Evolutionary conservation across 2,797 vertebrate genomes (phyloP).

Genomic region (Percopsis omiscomaycus): DNA sequence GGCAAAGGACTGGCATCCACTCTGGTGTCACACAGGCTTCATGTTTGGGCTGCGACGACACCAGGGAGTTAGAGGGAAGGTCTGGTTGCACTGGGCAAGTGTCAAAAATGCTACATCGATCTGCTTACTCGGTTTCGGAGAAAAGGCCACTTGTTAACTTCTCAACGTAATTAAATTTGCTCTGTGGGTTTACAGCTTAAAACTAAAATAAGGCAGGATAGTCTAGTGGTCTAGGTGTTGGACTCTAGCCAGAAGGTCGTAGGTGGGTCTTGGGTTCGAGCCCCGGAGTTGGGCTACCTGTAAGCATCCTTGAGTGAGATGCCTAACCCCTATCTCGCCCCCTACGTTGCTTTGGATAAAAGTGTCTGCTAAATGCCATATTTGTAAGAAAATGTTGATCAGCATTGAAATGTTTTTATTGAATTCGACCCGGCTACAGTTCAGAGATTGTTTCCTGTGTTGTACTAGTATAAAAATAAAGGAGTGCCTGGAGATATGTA

Average conservation of each 20-base stretch:
- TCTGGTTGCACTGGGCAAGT: slow-evolving; percentile 32
- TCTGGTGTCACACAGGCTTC: slow-evolving; percentile 23
- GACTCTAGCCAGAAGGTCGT: too few relatives aligned
- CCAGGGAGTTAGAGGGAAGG: slow-evolving; percentile 40
- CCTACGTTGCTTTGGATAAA: too few relatives aligned
- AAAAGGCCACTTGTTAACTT: slow-evolving; percentile 2
- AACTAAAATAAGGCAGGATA: too few relatives aligned
- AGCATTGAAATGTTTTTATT: too few relatives aligned
- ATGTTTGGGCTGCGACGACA: slow-evolving; percentile 36
- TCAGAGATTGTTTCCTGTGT: slow-evolving; percentile 4
- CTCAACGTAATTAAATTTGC: slow-evolving; percentile 4
- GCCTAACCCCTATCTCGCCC: too few relatives aligned
- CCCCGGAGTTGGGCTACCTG: too few relatives aligned
- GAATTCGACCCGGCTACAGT: slow-evolving; percentile 5
- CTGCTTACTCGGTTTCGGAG: slow-evolving; percentile 10
- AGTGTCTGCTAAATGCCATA: too few relatives aligned
- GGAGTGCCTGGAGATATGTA: background rate
- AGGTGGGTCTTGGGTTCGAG: too few relatives aligned
- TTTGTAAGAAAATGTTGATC: too few relatives aligned
- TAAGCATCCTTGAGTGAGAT: too few relatives aligned
- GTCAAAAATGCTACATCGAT: slow-evolving; percentile 51
- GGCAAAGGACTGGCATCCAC: slow-evolving; percentile 53
- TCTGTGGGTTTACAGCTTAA: background rate
- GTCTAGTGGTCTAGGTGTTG: too few relatives aligned
- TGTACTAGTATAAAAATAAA: background rate